phyloP scores from a whole-genome alignment of 2,888 invertebrate species.

The Pimpla rufipes region DNA sequence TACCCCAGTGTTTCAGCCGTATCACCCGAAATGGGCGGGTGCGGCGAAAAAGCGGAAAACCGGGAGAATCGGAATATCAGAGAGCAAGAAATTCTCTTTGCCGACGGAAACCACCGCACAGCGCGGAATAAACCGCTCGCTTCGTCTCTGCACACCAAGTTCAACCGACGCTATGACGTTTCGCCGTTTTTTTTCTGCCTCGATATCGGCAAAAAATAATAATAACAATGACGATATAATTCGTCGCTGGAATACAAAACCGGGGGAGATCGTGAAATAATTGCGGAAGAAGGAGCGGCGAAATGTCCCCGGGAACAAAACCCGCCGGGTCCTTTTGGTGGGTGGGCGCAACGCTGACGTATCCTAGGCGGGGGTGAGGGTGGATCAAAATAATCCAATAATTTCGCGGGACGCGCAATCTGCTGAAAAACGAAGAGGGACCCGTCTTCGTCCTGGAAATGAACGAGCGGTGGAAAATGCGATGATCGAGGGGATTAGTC shows the following conservation, averaged over 20 bases:
- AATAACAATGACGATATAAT: background rate
- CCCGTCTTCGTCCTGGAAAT: conserved; percentile 29
- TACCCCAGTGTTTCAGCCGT: conserved; percentile 29
- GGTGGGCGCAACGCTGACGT: background rate
- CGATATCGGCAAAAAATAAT: background rate
- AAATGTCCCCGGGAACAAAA: background rate
- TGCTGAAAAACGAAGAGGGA: conserved; percentile 36
- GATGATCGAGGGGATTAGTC: conserved; percentile 49
- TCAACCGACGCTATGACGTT: conserved; percentile 22
- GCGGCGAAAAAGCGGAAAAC: conserved; percentile 4
- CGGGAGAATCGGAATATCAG: conserved; percentile 48
- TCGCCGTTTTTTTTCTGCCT: background rate
- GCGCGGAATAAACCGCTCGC: conserved; percentile 26
- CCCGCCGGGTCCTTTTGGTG: background rate
- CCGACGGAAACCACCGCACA: background rate
- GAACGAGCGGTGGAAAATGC: conserved; percentile 33
- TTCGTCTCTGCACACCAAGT: conserved; percentile 16
- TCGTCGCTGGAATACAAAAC: background rate
- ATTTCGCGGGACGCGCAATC: conserved; percentile 38
- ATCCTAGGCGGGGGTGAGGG: conserved; percentile 2
- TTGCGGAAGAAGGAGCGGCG: background rate
- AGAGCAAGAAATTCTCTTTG: conserved; percentile 43
- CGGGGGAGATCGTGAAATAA: background rate
- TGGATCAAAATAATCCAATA: conserved; percentile 55
- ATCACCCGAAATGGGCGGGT: conserved; percentile 13